Conservation (phyloP, 2,113 vertebrate species). For the Parus major region DNA sequence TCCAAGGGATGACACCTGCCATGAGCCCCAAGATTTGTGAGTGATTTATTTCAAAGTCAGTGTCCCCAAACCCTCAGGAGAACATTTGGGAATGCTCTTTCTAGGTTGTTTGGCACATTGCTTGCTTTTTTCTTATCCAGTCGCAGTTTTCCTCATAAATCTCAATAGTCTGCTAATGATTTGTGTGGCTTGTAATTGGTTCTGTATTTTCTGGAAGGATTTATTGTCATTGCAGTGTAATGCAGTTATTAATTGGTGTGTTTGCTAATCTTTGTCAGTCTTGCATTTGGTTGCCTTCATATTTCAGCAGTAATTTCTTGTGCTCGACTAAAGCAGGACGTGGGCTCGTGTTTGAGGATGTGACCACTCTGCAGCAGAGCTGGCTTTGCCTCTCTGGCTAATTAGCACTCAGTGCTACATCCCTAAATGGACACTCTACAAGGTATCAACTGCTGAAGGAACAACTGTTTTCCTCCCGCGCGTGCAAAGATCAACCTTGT, state of each 20-base stretch:
- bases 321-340: background rate
- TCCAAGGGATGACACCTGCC: background rate
- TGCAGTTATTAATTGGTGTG: background rate
- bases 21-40: background rate
- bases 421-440: background rate
- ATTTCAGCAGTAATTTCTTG: background rate
- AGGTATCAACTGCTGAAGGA: background rate
- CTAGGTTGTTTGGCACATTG: background rate
- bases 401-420: background rate
- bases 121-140: background rate
- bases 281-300: background rate
- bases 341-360: background rate
- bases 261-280: background rate
- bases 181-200: background rate
- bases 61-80: background rate
- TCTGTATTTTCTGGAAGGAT: background rate
- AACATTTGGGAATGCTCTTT: background rate
- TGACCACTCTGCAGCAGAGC: background rate
- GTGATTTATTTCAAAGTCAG: background rate
- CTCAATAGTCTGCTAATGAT: background rate
- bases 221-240: background rate
- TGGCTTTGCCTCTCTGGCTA: background rate
- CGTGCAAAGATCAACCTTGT: background rate
- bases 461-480: background rate
- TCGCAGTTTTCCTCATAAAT: background rate